Evolutionary conservation across 2,888 invertebrate species (phyloP), one percentile per base, ranked within the genome.

Genomic region (Marronus borbonicus): DNA sequence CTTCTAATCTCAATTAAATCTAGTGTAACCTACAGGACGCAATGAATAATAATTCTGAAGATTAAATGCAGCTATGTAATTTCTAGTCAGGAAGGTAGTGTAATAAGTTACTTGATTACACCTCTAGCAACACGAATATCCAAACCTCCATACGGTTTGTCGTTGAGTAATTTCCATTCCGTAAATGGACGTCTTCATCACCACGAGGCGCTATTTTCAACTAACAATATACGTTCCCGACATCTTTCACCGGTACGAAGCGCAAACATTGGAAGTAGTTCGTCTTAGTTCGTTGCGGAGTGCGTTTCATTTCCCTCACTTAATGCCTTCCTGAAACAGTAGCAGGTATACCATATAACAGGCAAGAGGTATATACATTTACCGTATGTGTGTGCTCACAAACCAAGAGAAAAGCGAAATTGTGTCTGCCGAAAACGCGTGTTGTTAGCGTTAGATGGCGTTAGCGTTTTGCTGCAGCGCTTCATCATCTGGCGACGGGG

Each of bases 401-500:
- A 58, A 20, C 24, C 17, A 58, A 58, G 55, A 58, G 55, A 24
- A 58, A 58, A 7, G 62, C 62, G 14, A 62, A 62, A 62, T 62
- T 24, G 28, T 28, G 62, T 62, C 62, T 2, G 62, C 14, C 20
- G 28, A 49, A 36, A 50, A 68, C 55, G 55, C 55, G 49, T 31
- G 10, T 62, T 31, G 28, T 28, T 62, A 28, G 31, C 28, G 62
- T 62, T 74, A 74, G 60, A 74, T 60, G 72, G 72, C 39, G 72
- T 52, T 72, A 39, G 55, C 70, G 36, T 70, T 70, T 70, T 58
- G 72, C 72, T 49, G 72, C 72, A 74, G 39, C 72, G 60, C 72
- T 74, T 49, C 80, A 81, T 82, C 82, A 81, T 81, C 80, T 70
- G 76, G 82, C 80, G 82, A n/a, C 50, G 68, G 80, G 82, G 81